Evolutionary conservation across 2,797 vertebrate genomes (phyloP), one percentile per base, ranked within the genome.

Genomic region (Myotis pilosus): DNA sequence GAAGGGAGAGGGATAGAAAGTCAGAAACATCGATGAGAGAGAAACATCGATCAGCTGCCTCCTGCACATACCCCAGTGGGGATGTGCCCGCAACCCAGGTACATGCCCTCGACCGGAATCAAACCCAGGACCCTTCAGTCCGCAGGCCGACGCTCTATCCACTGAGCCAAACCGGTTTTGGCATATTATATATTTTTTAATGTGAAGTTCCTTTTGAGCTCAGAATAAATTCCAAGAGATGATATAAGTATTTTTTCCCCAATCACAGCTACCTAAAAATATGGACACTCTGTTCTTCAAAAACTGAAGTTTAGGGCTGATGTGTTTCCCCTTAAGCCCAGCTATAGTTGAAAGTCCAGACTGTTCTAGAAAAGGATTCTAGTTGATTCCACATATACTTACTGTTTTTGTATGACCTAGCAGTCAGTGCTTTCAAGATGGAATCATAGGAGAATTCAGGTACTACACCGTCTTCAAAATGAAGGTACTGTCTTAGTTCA

Each of bases 291-390:
- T 57, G 19, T 62, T 7, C 84, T 68, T 33, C 38, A 51, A 83
- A 97, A 84, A 91, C 44, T 89, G 55, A 51, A 94, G 68, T 86
- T 88, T 20, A 38, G 84, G 94, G 72, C 87, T 97, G 69, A 85
- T 95, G 88, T 91, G 82, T 94, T 96, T 95, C 87, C 72, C 38
- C 86, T 93, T 94, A 85, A 15, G 68, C 69, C 92, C 94, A 94
- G 57, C 81, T 95, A 92, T 92, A 95, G 89, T 80, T 49, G 68
- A 75, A 91, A 94, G 87, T 82, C 44, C 28, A 41, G 53, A 49
- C 2, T 86, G 41, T 87, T 93, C 33, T 87, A 79, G 78, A 69
- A 68, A 62, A 41, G 33, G 53, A 66, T 87, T 94, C 75, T 92
- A 84, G 30, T 81, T 64, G 72, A 72, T 53, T 90, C 53, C 11